Evolutionary conservation across 53 echinoderm and acorn worm genomes (phyloP), one percentile per base, ranked within the genome.

Genomic region (Echinarachnius parma): DNA sequence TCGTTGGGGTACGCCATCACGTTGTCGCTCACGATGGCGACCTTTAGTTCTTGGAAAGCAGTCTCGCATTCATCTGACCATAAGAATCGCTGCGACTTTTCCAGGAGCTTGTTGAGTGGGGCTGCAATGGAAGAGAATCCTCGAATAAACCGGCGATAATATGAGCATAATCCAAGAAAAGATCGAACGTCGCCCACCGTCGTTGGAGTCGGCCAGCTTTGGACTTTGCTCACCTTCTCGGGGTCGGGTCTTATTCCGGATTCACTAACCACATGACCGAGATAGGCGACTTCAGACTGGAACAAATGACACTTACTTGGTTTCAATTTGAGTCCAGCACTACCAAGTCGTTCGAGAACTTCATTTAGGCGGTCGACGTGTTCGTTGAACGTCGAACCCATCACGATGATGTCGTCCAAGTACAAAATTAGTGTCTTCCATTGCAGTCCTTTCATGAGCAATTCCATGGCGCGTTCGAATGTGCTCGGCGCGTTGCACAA

Each of bases 351-450:
- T 1, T 18, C 10, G 2, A 85, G 27, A 2, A 85, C 75, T 9
- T 72, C 67, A 21, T 87, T 65, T 16, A 82, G 59, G 2, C 55
- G 56, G 10, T 49, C 2, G 25, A 83, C 49, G 74, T 83, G 82
- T 28, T 74, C 54, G 18, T 75, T 55, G 37, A 83, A 75, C 10
- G 72, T 44, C 2, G 76, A 53, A 10, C 82, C 56, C 15, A 80
- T 63, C 7, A 88, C 49, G 45, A 83, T 83, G n/a, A n/a, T n/a
- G n/a, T n/a, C n/a, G 35, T 82, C 88, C 0, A 88, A 35, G 54
- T 87, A 83, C 0, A 89, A 65, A 13, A 89, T 44, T 30, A 80
- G 27, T 0, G 76, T 76, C 65, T 77, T 76, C 89, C 89, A 89
- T 26, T 89, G 89, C 1, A 89, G 47, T 1, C 76, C 78, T 21